Base-by-base conservation (phyloP, 2,113 vertebrate species). In the Gymnarchus niloticus region DNA sequence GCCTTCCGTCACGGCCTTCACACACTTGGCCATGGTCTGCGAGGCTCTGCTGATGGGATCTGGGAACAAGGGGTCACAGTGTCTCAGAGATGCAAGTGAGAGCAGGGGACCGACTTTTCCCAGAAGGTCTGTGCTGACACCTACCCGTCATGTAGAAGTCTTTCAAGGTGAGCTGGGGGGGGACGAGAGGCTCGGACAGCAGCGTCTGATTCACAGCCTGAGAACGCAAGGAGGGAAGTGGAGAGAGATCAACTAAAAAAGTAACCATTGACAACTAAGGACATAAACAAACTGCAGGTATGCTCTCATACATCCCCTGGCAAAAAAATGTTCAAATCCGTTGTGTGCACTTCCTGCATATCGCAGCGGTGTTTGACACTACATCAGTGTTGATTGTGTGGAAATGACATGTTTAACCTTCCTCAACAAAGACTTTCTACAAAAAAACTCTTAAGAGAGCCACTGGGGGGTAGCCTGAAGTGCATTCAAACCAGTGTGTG, bases 91-190 rank as follows among this genome's bases (percentile, higher is more conserved):
- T 54, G 21, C 59, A 1, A 91, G 0, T 23, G 2, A 48, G 37
- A 82, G n/a, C 49, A 9, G 51, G n/a, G 51, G 44, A 17, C 19
- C 37, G 41, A 6, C 52, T 3, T 8, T 48, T 23, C 76, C 23
- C 19, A 77, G 73, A 21, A 12, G 19, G 76, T 3, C 44, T n/a
- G 7, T 23, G 37, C 46, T 14, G 59, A 69, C 33, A 88, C 91
- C 10, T 91, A 98, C 98, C 98, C 91, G 98, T 99, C 98, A 99
- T 99, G 89, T 99, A 99, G 88, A 99, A 99, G 92, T 99, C 98
- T 91, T 97, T 98, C 87, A 96, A 96, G 57, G 97, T 94, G 51
- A 98, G 91, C 88, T 99, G 98, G 90, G 97, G 96, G 37, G 98
- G 96, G 84, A 98, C 92, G 87, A 99, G 95, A 86, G 98, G 97